phyloP scores from a whole-genome alignment of 2,888 invertebrate species.

The Choristoneura rosaceana region DNA sequence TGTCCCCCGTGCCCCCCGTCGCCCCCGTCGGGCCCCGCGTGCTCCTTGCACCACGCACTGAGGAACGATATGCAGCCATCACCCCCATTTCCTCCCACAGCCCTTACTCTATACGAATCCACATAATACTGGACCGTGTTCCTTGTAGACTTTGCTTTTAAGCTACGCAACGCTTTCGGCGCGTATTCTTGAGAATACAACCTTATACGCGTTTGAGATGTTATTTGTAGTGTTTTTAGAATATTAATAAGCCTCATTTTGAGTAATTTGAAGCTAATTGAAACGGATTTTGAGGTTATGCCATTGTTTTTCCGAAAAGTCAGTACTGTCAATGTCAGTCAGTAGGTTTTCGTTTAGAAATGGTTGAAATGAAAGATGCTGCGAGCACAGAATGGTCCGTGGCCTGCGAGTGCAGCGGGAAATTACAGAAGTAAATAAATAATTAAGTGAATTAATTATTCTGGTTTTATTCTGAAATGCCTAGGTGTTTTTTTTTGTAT shows the following conservation, averaged over 20 bases:
- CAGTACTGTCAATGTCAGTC: too few species aligned
- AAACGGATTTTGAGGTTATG: conserved; percentile 41
- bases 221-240: conserved; percentile 33
- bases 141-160: conserved; percentile 73
- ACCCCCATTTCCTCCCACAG: conserved; percentile 95
- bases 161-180: conserved; percentile 72
- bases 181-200: conserved; percentile 59
- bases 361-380: too few species aligned
- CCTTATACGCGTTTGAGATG: conserved; percentile 45
- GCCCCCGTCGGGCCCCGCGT: conserved; percentile 97
- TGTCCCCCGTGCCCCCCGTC: conserved; percentile 99
- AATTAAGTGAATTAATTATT: too few species aligned
- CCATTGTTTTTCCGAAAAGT: conserved; percentile 11
- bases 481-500: too few species aligned
- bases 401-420: too few species aligned
- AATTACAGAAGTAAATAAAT: too few species aligned
- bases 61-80: conserved; percentile 96
- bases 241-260: conserved; percentile 39
- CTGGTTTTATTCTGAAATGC: too few species aligned
- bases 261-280: not conserved
- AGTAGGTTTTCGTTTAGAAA: too few species aligned
- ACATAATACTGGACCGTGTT: conserved; percentile 87
- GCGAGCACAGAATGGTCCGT: too few species aligned
- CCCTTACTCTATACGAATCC: conserved; percentile 88
- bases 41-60: conserved; percentile 92